These are phyloP conservation scores for Dryas iulia DNA, from an alignment of 1,140 invertebrate species.

Conservation along the genomic window DNA sequence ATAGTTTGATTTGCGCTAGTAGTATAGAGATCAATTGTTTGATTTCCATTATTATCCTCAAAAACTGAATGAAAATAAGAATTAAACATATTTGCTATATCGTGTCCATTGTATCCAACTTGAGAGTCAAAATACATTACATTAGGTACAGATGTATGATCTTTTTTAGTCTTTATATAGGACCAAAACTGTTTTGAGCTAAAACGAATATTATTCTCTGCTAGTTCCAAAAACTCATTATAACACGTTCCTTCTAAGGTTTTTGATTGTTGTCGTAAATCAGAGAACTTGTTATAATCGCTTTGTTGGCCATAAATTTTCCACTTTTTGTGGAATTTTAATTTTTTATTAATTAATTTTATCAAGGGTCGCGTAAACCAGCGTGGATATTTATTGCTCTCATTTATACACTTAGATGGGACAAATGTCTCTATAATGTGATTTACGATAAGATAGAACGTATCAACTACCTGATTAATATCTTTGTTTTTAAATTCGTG, in stretches of 20 bases:
- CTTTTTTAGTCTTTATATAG: too few relatives aligned
- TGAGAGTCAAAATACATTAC: neutral
- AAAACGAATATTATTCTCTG: slow-evolving; percentile 9
- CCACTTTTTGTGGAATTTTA: slow-evolving; percentile 13
- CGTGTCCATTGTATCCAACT: neutral
- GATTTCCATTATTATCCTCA: neutral
- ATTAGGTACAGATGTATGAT: slow-evolving; percentile 1
- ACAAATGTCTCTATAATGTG: slow-evolving; percentile 3
- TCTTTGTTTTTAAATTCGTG: too few relatives aligned
- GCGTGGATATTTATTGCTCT: slow-evolving; percentile 4
- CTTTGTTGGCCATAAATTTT: too few relatives aligned
- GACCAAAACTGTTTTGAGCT: slow-evolving; percentile 16
- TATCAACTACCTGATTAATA: slow-evolving; percentile 13
- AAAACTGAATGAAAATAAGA: neutral
- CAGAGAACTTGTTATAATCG: too few relatives aligned
- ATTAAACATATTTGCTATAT: too few relatives aligned
- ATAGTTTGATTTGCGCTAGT: too few relatives aligned
- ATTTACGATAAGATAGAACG: slow-evolving; percentile 12
- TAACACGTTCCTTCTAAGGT: slow-evolving; percentile 1
- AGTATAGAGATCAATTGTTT: too few relatives aligned
- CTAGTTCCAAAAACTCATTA: slow-evolving; percentile 6
- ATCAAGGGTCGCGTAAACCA: too few relatives aligned
- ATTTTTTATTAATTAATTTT: slow-evolving; percentile 19
- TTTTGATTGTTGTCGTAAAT: slow-evolving; percentile 11
- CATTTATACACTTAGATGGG: slow-evolving; percentile 3